Evolutionary conservation across 2,113 vertebrate genomes (phyloP), one percentile per base, ranked within the genome.

Genomic region (Poeciliopsis prolifica): DNA sequence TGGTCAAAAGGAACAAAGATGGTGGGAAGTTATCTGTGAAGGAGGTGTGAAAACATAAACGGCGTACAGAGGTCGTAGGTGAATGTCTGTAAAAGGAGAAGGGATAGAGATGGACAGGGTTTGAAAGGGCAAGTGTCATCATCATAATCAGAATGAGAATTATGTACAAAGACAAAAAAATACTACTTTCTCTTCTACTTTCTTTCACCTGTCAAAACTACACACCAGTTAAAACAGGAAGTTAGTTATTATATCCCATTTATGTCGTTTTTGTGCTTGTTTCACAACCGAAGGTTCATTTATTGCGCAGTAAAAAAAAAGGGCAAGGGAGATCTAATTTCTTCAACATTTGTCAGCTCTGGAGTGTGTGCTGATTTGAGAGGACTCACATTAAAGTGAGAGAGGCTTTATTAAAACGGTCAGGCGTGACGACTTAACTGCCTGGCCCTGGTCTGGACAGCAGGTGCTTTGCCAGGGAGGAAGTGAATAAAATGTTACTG

Each of bases 191-290:
- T 77, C 64, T 81, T 68, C 75, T 85, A 70, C 81, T 83, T 54
- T 22, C 51, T 85, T 63, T 81, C 78, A 68, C 85, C 83, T 82
- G 89, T 89, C 69, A 77, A 79, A 60, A 65, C 71, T 73, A 51
- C 67, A 82, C 77, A 79, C 73, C 86, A 87, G 86, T 88, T 88
- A 91, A 67, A 74, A 61, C 15, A 1, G 73, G 81, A 91, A 90
- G 79, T 75, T 80, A 68, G 66, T 33, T 61, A 87, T 85, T 83
- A 92, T 92, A 91, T 85, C 85, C 83, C 77, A 83, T 90, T 82
- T 58, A 78, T 89, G 79, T 88, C 68, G 60, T 82, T 72, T 84
- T 81, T 77, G 72, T 70, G 74, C 79, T 83, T 28, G 22, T 81
- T 78, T 83, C 79, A 84, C 29, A 37, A 42, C 70, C 29, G 2